phyloP scores from a whole-genome alignment of 2,797 vertebrate species.

The Ibycter americanus region DNA sequence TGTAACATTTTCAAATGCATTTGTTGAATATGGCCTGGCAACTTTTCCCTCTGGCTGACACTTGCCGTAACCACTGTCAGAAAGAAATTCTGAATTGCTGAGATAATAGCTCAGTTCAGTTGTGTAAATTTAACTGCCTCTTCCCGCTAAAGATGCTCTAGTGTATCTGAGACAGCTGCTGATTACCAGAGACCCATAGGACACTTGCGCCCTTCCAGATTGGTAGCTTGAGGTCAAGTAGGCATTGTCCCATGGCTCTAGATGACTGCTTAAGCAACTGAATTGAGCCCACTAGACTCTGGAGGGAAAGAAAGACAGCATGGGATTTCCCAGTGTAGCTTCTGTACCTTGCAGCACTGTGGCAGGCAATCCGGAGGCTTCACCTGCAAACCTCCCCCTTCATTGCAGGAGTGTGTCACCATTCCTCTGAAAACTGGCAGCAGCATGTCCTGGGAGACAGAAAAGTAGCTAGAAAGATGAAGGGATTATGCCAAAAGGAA shows the following conservation, averaged over 20 bases:
- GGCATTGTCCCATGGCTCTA: background rate
- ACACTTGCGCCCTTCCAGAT: background rate
- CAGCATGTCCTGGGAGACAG: background rate
- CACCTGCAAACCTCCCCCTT: background rate
- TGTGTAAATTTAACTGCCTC: background rate
- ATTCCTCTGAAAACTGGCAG: background rate
- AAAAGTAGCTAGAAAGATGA: background rate
- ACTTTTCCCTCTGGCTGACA: background rate
- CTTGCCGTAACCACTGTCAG: background rate
- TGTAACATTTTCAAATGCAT: background rate
- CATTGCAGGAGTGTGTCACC: background rate
- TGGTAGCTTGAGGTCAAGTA: background rate
- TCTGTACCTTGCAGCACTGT: background rate
- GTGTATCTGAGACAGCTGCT: background rate
- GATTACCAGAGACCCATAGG: background rate
- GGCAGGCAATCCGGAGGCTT: background rate
- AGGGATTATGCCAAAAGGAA: conserved; percentile 17
- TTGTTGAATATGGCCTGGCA: background rate
- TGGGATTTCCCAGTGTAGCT: background rate
- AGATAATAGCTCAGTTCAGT: background rate
- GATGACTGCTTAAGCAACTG: background rate
- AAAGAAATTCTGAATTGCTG: background rate
- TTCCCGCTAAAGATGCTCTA: background rate
- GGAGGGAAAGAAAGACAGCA: background rate
- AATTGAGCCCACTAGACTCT: background rate